A percentile compares a stretch with the other conserved stretches of the same genome.
These are phyloP conservation scores for Acleris literana DNA, from an alignment of 2,888 invertebrate genomes.

Conservation along the genomic window DNA sequence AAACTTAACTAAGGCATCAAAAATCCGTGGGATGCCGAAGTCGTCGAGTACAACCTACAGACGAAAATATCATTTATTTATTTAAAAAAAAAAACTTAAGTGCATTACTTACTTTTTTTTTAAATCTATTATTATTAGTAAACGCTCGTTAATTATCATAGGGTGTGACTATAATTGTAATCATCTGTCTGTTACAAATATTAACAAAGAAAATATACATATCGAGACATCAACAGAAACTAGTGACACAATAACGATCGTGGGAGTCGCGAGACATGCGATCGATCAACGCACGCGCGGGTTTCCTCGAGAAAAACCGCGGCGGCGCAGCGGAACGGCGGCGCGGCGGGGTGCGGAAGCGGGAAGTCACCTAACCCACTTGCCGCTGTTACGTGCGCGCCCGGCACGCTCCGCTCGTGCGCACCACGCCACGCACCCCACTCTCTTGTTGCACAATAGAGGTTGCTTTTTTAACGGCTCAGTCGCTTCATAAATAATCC, in stretches of 20 bases:
- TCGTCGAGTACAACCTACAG: too few relatives aligned
- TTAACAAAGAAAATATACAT: conserved; percentile 33
- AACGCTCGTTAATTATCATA: too few relatives aligned
- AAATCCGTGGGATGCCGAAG: too few relatives aligned
- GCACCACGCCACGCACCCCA: conserved; percentile 40
- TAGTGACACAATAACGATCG: conserved; percentile 50
- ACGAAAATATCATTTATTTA: too few relatives aligned
- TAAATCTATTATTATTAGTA: too few relatives aligned
- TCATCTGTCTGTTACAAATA: conserved; percentile 21
- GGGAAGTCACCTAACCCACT: conserved; percentile 70
- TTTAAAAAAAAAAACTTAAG: too few relatives aligned
- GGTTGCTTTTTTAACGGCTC: conserved; percentile 12
- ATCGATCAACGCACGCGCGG: conserved; percentile 40
- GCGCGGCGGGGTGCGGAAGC: conserved; percentile 57
- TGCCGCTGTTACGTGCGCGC: conserved; percentile 64
- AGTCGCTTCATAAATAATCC: neutral
- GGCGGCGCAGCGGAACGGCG: conserved; percentile 37
- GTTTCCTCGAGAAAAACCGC: conserved; percentile 59
- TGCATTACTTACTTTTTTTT: too few relatives aligned
- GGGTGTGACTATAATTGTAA: neutral
- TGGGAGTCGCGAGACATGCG: conserved; percentile 47
- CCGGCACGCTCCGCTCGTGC: conserved; percentile 56
- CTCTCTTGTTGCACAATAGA: conserved; percentile 33
- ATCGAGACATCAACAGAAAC: conserved; percentile 34
- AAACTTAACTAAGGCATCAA: too few relatives aligned